Base-by-base conservation (phyloP, 2,113 vertebrate species). In the Micromys minutus region DNA sequence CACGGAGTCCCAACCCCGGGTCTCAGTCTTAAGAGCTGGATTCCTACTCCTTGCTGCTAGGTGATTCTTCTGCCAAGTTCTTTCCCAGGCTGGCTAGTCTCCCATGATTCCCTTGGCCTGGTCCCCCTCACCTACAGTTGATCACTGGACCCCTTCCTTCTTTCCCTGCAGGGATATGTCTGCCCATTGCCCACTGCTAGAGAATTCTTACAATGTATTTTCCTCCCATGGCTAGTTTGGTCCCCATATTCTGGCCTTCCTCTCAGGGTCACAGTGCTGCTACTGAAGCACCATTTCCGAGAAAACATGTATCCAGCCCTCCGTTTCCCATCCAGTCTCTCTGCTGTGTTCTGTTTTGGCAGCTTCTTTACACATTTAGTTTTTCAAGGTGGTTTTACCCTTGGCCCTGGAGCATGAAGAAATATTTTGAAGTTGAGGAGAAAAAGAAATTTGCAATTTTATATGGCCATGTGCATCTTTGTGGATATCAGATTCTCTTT, bases 31-130 rank as follows among this genome's bases (percentile, higher is more conserved):
- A 29, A 16, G 4, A 13, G 57, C 7, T 65, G 65, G 67, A 10
- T 71, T 11, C 39, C 29, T 5, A 50, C 34, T 6, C 3, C 12
- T 16, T 76, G 75, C 36, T 76, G 29, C 67, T 31, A 45, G 55
- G 42, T 65, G 12, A 50, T 61, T 24, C 50, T 90, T 45, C 5
- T 72, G 69, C 9, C 47, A 52, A 74, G 39, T 22, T 31, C 55
- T 95, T 80, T 55, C 5, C n/a, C n/a, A 74, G 67, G 67, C 39
- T 92, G 90, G 34, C 89, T 74, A 61, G 36, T 77, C 65, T 96
- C 39, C 57, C 63, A 34, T 31, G 83, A 94, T 83, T n/a, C n/a
- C 12, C 42, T 42, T 39, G 75, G 36, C 65, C 50, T 85, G 47
- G n/a, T 6, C 86, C 36, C 31, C 11, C 63, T 89, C 4, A 63